Conservation (phyloP, 2,888 invertebrate genomes). For the Metopia argyrocephala region DNA sequence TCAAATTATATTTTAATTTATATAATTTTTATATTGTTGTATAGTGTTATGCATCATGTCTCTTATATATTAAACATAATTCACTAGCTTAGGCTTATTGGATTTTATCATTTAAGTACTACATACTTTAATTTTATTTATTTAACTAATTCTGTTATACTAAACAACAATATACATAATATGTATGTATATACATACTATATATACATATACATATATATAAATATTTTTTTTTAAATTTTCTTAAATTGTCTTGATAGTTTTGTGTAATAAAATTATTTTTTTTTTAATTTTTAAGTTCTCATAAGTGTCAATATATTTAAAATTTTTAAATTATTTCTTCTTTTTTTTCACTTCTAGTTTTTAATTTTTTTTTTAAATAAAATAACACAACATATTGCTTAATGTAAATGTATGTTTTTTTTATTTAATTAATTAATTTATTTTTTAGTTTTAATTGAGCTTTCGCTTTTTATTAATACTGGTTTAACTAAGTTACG, state of each 20-base stretch:
- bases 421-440: slow-evolving; percentile 23
- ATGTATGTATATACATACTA: neutral
- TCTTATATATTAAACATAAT: slow-evolving; percentile 61
- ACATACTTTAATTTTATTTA: slow-evolving; percentile 19
- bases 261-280: slow-evolving; percentile 12
- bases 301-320: neutral
- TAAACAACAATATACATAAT: slow-evolving; percentile 55
- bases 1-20: slow-evolving; percentile 4
- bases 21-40: slow-evolving; percentile 7
- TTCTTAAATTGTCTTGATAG: neutral
- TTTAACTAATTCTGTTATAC: slow-evolving; percentile 46
- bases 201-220: neutral
- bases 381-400: slow-evolving; percentile 64
- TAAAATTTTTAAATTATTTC: slow-evolving; percentile 11
- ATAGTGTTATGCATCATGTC: slow-evolving; percentile 27
- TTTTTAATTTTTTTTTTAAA: slow-evolving; percentile 38
- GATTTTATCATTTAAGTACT: slow-evolving; percentile 14
- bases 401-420: slow-evolving; percentile 58
- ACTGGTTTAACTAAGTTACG: slow-evolving; percentile 25
- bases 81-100: slow-evolving; percentile 62
- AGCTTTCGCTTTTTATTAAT: slow-evolving; percentile 45
- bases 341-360: no score
- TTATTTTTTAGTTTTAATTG: slow-evolving; percentile 31
- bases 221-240: neutral
- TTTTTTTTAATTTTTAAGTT: slow-evolving; percentile 25